Evolutionary conservation across 2,797 vertebrate species (phyloP), one percentile per base, ranked within the genome.

Genomic region (Eutrigla gurnardus): DNA sequence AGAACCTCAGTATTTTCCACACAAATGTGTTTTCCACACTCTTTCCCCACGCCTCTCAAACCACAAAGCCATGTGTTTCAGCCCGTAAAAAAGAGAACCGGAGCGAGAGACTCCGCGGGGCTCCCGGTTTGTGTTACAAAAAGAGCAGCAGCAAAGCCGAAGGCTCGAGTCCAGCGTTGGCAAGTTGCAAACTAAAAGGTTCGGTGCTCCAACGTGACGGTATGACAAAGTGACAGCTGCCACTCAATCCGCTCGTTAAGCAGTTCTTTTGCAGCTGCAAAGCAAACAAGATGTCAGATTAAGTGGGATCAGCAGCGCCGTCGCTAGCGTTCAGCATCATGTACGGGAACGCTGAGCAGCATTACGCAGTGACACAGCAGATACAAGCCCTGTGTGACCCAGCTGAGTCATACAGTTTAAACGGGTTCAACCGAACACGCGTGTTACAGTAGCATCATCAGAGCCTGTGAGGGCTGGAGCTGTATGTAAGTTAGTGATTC

Each of bases 1-100:
- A 81, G 25, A 83, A 70, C 71, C 60, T 75, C 84, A 78, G 58
- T 65, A 76, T 84, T 89, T 91, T 90, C 88, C 89, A 90, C 87
- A 86, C 75, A 79, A 82, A 86, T 52, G 72, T 80, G 78, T 86
- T 86, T 90, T 90, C 84, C 83, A 85, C 77, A 45, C 45, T 52
- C 45, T 11, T 70, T 57, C 72, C 74, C 72, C 46, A 64, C 65
- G 17, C 32, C 47, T 67, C 70, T 54, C 13, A 37, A 77, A 52
- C 67, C 76, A 65, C 74, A 86, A 78, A 86, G 67, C 80, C 86
- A 86, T 84, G 77, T 88, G 88, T 85, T 82, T 72, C 52, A 73
- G 65, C 5, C 25, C 90, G 86, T 88, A 78, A 90, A 85, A 83
- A 18, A 25, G 25, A 25, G 25, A 25, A 25, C 25, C 50, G 59